These are phyloP conservation scores for Cisticola juncidis DNA, from an alignment of 2,113 vertebrate species.

Conservation along the genomic window DNA sequence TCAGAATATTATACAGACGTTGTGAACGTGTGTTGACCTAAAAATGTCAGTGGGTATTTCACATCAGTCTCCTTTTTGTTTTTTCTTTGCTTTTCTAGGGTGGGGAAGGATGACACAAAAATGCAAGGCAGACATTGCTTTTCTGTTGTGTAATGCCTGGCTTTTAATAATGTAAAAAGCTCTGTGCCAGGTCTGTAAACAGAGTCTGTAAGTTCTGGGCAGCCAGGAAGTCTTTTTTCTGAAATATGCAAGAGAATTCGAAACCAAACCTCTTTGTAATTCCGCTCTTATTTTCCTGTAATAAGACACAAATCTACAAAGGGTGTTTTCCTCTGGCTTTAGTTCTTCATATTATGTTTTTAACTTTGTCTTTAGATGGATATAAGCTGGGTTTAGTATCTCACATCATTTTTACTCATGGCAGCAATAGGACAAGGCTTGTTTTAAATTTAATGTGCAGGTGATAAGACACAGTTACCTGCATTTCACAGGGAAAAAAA, in stretches of 20 bases:
- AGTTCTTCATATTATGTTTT: background rate
- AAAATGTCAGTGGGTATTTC: conserved; percentile 36
- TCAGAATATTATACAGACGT: background rate
- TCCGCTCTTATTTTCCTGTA: background rate
- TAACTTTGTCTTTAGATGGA: background rate
- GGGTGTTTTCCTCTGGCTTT: background rate
- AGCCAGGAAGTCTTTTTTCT: background rate
- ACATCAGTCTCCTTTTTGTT: background rate
- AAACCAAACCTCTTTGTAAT: background rate
- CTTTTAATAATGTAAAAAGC: background rate
- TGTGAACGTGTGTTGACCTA: conserved; percentile 17
- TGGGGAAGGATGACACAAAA: background rate
- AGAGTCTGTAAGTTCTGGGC: background rate
- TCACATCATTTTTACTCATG: background rate
- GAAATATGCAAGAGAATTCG: background rate
- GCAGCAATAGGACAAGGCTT: background rate
- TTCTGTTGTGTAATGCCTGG: background rate
- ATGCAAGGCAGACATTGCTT: background rate
- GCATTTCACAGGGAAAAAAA: background rate
- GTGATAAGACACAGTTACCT: background rate
- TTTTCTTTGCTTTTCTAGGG: background rate
- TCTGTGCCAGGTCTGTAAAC: background rate
- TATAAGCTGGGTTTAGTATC: background rate
- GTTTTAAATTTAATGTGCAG: background rate
- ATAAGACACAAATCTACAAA: background rate